Evolutionary conservation across 2,888 invertebrate genomes (phyloP).

Genomic region (Caenorhabditis drosophilae): DNA sequence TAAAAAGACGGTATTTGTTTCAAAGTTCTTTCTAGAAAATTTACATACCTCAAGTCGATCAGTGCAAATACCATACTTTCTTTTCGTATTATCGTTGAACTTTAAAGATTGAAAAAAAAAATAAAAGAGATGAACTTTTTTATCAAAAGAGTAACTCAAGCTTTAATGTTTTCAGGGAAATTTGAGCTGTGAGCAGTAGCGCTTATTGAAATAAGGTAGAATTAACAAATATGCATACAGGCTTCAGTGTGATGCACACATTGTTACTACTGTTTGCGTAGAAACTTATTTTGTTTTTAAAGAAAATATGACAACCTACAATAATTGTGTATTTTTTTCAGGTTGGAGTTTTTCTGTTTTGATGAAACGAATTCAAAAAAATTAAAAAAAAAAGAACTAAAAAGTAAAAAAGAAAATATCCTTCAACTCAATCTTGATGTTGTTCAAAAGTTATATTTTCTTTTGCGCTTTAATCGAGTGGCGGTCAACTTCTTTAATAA

Average conservation of each 20-base stretch:
- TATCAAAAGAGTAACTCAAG: too few species aligned
- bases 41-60: constrained; percentile 3
- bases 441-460: too few species aligned
- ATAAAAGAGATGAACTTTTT: not conserved
- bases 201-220: not conserved
- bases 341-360: not conserved
- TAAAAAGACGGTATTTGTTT: too few species aligned
- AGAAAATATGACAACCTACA: not conserved
- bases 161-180: not conserved
- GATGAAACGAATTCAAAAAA: too few species aligned
- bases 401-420: too few species aligned
- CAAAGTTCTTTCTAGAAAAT: too few species aligned
- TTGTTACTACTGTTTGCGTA: too few species aligned
- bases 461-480: not conserved
- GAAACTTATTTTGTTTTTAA: not conserved
- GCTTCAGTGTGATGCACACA: not conserved
- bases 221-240: not conserved
- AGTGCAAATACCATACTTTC: not conserved
- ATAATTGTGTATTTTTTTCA: not conserved
- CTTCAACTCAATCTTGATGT: too few species aligned
- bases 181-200: not conserved
- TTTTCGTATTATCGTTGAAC: not conserved
- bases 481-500: too few species aligned
- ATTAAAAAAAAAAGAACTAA: too few species aligned
- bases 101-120: not conserved